Percentiles rank a stretch among this genome's conserved stretches.
These are phyloP conservation scores for Orussus abietinus DNA, from an alignment of 1,140 invertebrate genomes.

Conservation along the genomic window DNA sequence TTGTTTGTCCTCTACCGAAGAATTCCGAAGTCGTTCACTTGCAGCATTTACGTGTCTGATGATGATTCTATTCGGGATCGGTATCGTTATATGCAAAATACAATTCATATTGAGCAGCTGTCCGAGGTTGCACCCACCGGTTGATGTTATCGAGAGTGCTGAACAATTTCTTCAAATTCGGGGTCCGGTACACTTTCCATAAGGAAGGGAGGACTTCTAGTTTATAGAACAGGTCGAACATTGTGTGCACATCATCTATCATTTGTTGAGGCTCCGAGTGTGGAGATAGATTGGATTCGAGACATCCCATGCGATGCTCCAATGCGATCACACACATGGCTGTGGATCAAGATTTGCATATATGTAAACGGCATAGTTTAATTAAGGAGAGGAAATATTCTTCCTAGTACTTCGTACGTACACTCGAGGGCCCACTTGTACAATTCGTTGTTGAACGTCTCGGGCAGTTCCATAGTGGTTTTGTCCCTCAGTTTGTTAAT, in stretches of 20 bases:
- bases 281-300: constrained; percentile 49
- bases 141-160: constrained; percentile 41
- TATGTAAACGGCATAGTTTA: too few species aligned
- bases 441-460: constrained; percentile 60
- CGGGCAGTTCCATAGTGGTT: constrained; percentile 53
- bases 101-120: too few species aligned
- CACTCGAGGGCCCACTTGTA: constrained; percentile 68
- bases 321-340: constrained; percentile 65
- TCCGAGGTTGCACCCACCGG: too few species aligned
- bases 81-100: neutral
- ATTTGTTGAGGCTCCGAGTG: constrained; percentile 58
- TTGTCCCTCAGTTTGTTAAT: constrained; percentile 54
- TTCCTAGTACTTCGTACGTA: too few species aligned
- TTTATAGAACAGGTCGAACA: constrained; percentile 58
- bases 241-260: constrained; percentile 57
- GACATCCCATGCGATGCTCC: constrained; percentile 62
- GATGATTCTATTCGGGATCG: constrained; percentile 23
- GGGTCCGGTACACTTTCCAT: constrained; percentile 61
- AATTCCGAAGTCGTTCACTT: constrained; percentile 35
- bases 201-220: constrained; percentile 61
- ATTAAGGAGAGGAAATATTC: too few species aligned
- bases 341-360: too few species aligned
- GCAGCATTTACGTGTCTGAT: constrained; percentile 41
- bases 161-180: constrained; percentile 55
- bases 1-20: constrained; percentile 23